These are phyloP conservation scores for Mola mola DNA, from an alignment of 2,113 vertebrate species.

Conservation along the genomic window DNA sequence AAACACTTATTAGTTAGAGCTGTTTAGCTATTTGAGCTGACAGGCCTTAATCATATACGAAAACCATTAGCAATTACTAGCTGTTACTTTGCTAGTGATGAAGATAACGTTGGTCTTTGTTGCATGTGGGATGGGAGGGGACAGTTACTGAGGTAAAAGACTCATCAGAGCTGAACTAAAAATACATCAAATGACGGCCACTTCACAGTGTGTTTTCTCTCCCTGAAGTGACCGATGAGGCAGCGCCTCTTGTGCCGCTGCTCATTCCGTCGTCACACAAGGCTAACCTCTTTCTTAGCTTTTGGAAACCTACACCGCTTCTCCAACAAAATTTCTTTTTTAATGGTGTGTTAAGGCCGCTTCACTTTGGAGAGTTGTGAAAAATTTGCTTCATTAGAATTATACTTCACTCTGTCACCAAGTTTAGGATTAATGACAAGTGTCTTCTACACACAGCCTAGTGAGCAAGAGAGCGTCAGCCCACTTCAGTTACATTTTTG, in stretches of 20 bases:
- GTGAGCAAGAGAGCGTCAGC: constrained; percentile 42
- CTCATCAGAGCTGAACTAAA: constrained; percentile 31
- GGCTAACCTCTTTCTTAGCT: constrained; percentile 54
- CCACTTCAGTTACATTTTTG: constrained; percentile 75
- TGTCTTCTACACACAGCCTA: constrained; percentile 23
- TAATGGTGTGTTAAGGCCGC: constrained; percentile 14
- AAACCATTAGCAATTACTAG: constrained; percentile 66
- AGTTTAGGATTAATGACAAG: constrained; percentile 19
- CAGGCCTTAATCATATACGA: constrained; percentile 43
- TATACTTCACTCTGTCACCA: no score
- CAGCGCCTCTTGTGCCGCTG: constrained; percentile 25
- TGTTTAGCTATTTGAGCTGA: constrained; percentile 28
- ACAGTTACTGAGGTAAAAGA: constrained; percentile 40
- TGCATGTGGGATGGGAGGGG: constrained; percentile 3
- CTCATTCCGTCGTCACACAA: constrained; percentile 52
- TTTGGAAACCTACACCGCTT: constrained; percentile 65
- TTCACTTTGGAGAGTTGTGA: constrained; percentile 19
- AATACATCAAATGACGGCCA: constrained; percentile 50
- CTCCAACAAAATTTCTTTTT: constrained; percentile 49
- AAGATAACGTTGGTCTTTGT: constrained; percentile 57
- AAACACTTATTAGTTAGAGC: constrained; percentile 67
- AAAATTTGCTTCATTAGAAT: constrained; percentile 14
- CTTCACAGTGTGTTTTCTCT: constrained; percentile 23
- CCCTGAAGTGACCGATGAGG: constrained; percentile 15
- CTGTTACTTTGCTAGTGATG: constrained; percentile 65